Base-by-base conservation (phyloP, 1,140 invertebrate species). In the Drosophila nikananu region DNA sequence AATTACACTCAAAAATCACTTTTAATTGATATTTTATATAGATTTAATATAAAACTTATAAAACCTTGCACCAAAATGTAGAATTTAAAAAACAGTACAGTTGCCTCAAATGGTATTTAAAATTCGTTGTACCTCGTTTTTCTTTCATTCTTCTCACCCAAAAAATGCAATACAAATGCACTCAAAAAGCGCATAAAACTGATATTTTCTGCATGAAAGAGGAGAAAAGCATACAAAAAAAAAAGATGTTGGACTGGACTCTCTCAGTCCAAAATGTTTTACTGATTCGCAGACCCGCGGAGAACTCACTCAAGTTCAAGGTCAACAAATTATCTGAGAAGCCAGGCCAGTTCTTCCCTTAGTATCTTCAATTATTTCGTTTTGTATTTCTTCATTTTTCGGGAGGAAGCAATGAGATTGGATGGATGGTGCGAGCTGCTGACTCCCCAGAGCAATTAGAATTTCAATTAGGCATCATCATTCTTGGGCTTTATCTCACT, bases 271-370 rank as follows among this genome's bases (percentile, higher is more conserved):
- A 21, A 52, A 55, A 46, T 32, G 5, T 49, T 32, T 17, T 48
- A 46, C 44, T 35, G 46, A 25, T 37, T n/a, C 32, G 49, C 42
- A 41, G 21, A 7, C 9, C 25, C 3, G 1, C 35, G 64, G 19
- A 37, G 72, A 80, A 76, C 60, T 52, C 74, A 65, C 62, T 82
- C 80, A 89, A 89, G 84, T 89, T 89, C 84, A 89, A 89, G 84
- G 84, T 90, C 79, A 89, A 81, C 64, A 60, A 41, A 57, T 54
- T 67, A 54, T 41, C 27, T n/a, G 59, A 60, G 52, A 39, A 25
- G 48, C 48, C 25, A 25, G 21, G 46, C 32, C n/a, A n/a, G 39
- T 23, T 76, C 32, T 23, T 76, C 51, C 46, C 25, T 76, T 63
- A 41, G 39, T 62, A 55, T 73, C 32, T 10, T 48, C 41, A n/a